These are phyloP conservation scores for Diplogasteroides magnus DNA, from an alignment of 1,140 invertebrate species.

Conservation along the genomic window DNA sequence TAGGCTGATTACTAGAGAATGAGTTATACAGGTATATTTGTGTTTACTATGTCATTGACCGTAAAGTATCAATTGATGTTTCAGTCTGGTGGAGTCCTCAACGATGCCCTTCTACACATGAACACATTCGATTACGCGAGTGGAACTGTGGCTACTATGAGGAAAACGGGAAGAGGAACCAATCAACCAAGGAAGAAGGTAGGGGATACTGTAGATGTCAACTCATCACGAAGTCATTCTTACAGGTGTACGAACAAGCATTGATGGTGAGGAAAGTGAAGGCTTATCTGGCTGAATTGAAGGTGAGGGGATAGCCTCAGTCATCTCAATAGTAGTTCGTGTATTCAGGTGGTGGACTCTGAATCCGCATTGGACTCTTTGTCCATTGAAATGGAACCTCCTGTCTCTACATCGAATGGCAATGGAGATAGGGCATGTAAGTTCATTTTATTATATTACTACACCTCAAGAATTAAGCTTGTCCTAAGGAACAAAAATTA, in stretches of 20 bases:
- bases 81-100: slow-evolving; percentile 34
- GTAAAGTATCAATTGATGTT: too few species aligned
- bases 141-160: slow-evolving; percentile 72
- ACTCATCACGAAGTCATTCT: not conserved
- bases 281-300: slow-evolving; percentile 85
- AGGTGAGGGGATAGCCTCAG: slow-evolving; percentile 67
- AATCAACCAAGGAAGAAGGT: slow-evolving; percentile 35
- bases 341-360: slow-evolving; percentile 77
- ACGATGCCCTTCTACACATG: slow-evolving; percentile 39
- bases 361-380: slow-evolving; percentile 81
- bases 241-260: slow-evolving; percentile 61
- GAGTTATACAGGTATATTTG: too few species aligned
- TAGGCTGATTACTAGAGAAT: not conserved
- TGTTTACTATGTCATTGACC: too few species aligned
- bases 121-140: slow-evolving; percentile 34
- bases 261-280: slow-evolving; percentile 94
- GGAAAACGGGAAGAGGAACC: slow-evolving; percentile 29
- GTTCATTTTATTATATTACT: not conserved
- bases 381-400: slow-evolving; percentile 80
- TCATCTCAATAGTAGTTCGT: not conserved
- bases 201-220: slow-evolving; percentile 1
- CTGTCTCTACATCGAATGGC: slow-evolving; percentile 6
- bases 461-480: slow-evolving; percentile 23
- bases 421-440: slow-evolving; percentile 5
- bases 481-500: too few species aligned